These are phyloP conservation scores for Dolichotis patagonum DNA, from an alignment of 2,113 vertebrate genomes.

Conservation along the genomic window DNA sequence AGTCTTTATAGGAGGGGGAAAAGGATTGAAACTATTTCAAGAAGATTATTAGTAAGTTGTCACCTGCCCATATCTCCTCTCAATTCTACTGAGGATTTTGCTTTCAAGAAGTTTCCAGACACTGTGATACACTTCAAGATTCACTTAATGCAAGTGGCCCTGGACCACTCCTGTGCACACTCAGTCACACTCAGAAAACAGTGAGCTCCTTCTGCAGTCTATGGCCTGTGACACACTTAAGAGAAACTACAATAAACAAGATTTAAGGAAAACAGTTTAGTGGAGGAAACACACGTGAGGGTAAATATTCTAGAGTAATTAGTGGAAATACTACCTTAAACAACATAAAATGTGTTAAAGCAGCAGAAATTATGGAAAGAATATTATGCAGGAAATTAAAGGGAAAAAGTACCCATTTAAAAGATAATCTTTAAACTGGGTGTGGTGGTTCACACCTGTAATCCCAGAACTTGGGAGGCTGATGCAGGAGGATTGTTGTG, in stretches of 20 bases:
- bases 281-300: background rate
- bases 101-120: constrained; percentile 19
- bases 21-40: background rate
- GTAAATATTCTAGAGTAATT: background rate
- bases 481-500: no score
- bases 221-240: background rate
- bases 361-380: background rate
- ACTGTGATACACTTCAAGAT: background rate
- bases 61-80: background rate
- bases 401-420: background rate
- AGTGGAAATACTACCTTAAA: background rate
- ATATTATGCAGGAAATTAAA: background rate
- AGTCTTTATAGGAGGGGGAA: background rate
- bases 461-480: no score
- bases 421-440: background rate
- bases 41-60: background rate
- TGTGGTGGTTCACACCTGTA: no score
- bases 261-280: background rate
- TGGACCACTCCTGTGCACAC: background rate
- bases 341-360: background rate
- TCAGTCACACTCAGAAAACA: background rate
- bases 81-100: background rate
- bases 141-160: background rate
- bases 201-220: background rate
- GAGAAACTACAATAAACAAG: background rate